phyloP scores from a whole-genome alignment of 2,113 vertebrate species.

The Eurypyga helias region DNA sequence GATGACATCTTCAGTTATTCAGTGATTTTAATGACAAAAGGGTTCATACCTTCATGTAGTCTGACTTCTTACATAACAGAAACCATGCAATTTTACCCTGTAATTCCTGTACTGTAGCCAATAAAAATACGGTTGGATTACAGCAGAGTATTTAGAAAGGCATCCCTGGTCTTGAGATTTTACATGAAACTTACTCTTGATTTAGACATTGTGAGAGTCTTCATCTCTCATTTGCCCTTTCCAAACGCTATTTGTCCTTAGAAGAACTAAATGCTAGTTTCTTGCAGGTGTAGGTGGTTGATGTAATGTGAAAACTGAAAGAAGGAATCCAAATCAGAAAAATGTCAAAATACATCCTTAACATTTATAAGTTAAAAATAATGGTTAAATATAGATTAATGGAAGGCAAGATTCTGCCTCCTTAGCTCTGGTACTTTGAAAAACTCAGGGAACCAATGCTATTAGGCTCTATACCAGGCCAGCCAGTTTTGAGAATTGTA shows the following conservation, averaged over 20 bases:
- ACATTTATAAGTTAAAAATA: background rate
- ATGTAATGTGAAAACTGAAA: background rate
- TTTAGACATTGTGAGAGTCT: background rate
- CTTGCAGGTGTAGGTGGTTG: background rate
- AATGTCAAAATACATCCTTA: background rate
- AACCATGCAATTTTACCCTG: slow-evolving; percentile 1
- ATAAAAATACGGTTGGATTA: slow-evolving; percentile 57
- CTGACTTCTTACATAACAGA: slow-evolving; percentile 17
- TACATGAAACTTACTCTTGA: background rate
- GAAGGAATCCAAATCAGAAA: background rate
- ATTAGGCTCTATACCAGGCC: background rate
- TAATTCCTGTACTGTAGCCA: slow-evolving; percentile 30
- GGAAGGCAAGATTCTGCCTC: background rate
- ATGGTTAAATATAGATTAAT: background rate
- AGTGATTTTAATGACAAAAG: background rate
- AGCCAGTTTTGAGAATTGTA: background rate
- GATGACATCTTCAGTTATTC: background rate
- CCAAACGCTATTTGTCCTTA: background rate
- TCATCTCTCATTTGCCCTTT: background rate
- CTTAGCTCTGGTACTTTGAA: background rate
- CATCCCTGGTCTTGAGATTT: slow-evolving; percentile 36
- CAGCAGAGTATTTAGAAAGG: background rate
- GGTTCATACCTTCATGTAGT: background rate
- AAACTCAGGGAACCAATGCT: background rate
- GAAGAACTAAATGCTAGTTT: background rate